Conservation (phyloP, 2,113 vertebrate genomes). For the Leuciscus idus region DNA sequence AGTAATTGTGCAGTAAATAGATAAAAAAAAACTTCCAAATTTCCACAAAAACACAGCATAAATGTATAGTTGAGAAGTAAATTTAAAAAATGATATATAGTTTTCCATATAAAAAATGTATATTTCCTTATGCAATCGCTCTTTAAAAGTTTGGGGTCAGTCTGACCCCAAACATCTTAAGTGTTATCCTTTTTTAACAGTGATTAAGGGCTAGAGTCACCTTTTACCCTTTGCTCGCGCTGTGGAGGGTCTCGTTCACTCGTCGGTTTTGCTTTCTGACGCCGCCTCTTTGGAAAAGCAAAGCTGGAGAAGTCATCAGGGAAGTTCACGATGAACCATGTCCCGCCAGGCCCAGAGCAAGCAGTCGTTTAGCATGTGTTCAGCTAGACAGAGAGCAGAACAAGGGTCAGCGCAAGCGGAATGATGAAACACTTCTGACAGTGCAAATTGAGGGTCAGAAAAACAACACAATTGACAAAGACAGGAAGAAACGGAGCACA, state of each 20-base stretch:
- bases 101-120: no score
- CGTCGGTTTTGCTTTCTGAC: background rate
- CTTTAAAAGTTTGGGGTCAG: no score
- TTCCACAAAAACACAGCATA: no score
- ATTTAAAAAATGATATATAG: no score
- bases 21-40: no score
- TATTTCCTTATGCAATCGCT: no score
- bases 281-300: background rate
- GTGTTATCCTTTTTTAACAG: no score
- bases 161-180: no score
- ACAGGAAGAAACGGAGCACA: background rate
- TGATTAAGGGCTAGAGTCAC: no score
- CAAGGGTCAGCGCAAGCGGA: background rate
- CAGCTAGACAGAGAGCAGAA: background rate
- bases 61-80: no score
- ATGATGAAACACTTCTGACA: constrained; percentile 22
- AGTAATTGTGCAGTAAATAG: no score
- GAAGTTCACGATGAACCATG: background rate
- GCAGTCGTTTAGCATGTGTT: constrained; percentile 7
- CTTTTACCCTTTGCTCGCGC: background rate
- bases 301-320: background rate
- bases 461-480: constrained; percentile 11
- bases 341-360: constrained; percentile 3
- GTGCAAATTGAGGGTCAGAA: constrained; percentile 2
- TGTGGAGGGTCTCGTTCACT: background rate